Evolutionary conservation across 2,888 invertebrate genomes (phyloP).

Genomic region (Sympetrum striolatum): DNA sequence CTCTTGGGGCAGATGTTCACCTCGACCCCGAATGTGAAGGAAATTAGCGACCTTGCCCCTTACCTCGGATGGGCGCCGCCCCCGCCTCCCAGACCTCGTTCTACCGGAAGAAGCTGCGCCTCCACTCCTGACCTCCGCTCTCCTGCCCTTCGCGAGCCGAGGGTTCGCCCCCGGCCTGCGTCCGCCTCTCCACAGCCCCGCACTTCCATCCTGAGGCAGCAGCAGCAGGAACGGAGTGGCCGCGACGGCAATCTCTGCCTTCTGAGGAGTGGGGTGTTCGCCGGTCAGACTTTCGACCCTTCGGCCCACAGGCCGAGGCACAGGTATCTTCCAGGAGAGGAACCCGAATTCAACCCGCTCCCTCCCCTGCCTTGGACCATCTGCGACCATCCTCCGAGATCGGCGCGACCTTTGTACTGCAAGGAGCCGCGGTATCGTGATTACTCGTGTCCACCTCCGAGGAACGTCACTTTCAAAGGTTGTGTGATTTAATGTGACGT

Average conservation of each 20-base stretch:
- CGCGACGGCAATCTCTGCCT: slow-evolving; percentile 49
- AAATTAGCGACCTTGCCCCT: slow-evolving; percentile 58
- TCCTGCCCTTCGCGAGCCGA: slow-evolving; percentile 54
- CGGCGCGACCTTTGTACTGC: slow-evolving; percentile 50
- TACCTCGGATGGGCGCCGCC: slow-evolving; percentile 32
- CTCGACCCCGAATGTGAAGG: slow-evolving; percentile 79
- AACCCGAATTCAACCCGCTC: slow-evolving; percentile 60
- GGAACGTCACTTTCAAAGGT: slow-evolving; percentile 46
- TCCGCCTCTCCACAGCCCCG: slow-evolving; percentile 62
- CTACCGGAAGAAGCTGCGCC: slow-evolving; percentile 61
- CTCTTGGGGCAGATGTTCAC: slow-evolving; percentile 80
- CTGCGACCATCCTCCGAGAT: background rate
- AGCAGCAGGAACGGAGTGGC: slow-evolving; percentile 38
- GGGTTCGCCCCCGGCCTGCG: slow-evolving; percentile 55
- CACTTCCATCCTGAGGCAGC: slow-evolving; percentile 58
- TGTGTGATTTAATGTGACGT: background rate
- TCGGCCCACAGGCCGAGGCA: slow-evolving; percentile 76
- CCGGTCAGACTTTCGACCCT: slow-evolving; percentile 76
- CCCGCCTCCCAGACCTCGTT: slow-evolving; percentile 44
- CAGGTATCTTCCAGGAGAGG: slow-evolving; percentile 75
- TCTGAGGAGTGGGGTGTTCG: slow-evolving; percentile 58
- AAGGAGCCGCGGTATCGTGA: slow-evolving; percentile 46
- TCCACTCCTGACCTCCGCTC: slow-evolving; percentile 63
- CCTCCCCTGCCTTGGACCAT: slow-evolving; percentile 62
- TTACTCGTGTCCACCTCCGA: slow-evolving; percentile 11